Base-by-base conservation (phyloP, 2,888 invertebrate species). In the Orgyia antiqua region DNA sequence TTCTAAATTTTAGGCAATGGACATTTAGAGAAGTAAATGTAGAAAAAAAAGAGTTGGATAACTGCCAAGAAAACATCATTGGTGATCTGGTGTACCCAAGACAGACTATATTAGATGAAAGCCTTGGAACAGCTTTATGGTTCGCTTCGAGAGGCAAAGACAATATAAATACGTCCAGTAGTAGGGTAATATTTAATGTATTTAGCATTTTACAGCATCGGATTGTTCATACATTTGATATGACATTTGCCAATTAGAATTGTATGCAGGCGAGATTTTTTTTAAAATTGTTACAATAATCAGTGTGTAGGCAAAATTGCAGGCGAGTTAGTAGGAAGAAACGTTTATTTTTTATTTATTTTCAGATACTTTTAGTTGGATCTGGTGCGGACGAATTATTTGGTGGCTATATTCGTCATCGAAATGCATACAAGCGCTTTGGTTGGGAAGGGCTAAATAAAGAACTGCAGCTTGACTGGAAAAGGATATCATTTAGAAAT, bases 341-440 rank as follows among this genome's bases (percentile, higher is more conserved):
- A 4, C 8, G 6, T 27, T 20, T n/a, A 20, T 4, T 7, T 2
- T 19, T 19, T 19, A 15, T 12, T 26, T 9, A 10, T 27, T 35
- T 70, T 10, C 50, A 94, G 94, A 89, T 96, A 10, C 75, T 97
- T 37, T 71, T 98, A 45, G 80, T 94, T 51, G 99, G 99, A 18
- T 96, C 96, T 87, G 99, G 99, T 4, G 98, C 99, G 1, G 99
- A 99, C 88, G 99, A 99, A 82, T 88, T 98, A 42, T 93, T 99
- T 65, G 98, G 96, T 27, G 99, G 99, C 1, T 99, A 99, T 66
- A 92, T 92, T 18, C 89, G 97, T 37, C 98, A 99, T 65, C 88
- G 96, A 54, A 93, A 91, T 47, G 90, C 90, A 3, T 90, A 89
- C 35, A 89, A 83, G 55, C 88, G 89, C 9, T 69, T 68, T 46